These are phyloP conservation scores for Nyctibius grandis DNA, from an alignment of 2,797 vertebrate genomes.

Conservation along the genomic window DNA sequence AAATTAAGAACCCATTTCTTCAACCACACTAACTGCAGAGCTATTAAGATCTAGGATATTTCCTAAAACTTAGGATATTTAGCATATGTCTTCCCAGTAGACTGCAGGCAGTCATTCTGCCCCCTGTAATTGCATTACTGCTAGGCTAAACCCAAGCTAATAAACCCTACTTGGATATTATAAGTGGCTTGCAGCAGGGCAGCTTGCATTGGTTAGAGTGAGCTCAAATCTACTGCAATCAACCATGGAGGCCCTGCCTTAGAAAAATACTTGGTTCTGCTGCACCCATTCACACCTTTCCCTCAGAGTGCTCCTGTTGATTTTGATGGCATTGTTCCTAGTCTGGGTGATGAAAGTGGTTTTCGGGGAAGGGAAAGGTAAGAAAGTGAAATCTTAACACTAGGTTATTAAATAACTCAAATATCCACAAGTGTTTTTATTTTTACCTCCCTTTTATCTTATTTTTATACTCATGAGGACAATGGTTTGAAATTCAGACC, in stretches of 20 bases:
- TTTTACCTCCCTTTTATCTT: not conserved
- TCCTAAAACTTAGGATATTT: not conserved
- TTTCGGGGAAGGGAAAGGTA: not conserved
- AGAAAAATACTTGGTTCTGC: not conserved
- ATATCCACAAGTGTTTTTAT: not conserved
- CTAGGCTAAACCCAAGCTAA: not conserved
- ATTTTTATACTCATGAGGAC: not conserved
- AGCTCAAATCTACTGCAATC: not conserved
- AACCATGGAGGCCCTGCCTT: not conserved
- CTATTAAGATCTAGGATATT: not conserved
- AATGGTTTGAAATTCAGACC: not conserved
- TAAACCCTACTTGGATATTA: not conserved
- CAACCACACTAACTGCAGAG: not conserved
- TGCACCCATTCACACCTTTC: not conserved
- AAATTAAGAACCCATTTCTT: conserved; percentile 18
- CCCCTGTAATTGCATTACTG: not conserved
- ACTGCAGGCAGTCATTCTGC: not conserved
- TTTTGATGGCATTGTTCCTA: not conserved
- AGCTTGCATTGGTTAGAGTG: not conserved
- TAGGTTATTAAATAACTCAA: not conserved
- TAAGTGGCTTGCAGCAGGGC: not conserved
- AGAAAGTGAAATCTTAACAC: not conserved
- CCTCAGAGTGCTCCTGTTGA: not conserved
- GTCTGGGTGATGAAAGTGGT: not conserved
- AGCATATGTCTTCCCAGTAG: not conserved